Evolutionary conservation across 1,140 invertebrate species (phyloP).

Genomic region (Lepidurus arcticus): DNA sequence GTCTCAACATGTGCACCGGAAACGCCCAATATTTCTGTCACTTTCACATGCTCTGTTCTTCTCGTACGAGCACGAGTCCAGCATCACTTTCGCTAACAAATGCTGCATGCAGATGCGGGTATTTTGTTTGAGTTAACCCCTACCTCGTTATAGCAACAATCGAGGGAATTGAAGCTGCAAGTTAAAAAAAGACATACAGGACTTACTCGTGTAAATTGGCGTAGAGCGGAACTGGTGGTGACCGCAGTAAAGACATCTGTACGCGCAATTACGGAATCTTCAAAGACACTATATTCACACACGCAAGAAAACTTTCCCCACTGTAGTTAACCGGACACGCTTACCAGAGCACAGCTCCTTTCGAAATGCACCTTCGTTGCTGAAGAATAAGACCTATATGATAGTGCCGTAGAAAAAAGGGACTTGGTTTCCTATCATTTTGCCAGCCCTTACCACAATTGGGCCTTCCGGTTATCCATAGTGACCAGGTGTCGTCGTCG

Average conservation of each 20-base stretch:
- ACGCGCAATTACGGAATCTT: background rate
- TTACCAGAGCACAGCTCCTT: constrained; percentile 14
- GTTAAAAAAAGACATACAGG: background rate
- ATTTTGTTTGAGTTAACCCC: too few relatives aligned
- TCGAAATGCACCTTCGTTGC: background rate
- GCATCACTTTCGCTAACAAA: too few relatives aligned
- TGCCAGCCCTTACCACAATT: background rate
- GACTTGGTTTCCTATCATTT: background rate
- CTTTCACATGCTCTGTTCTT: background rate
- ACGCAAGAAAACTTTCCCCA: background rate
- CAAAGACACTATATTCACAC: background rate
- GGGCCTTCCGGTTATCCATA: constrained; percentile 20
- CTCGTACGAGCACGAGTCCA: background rate
- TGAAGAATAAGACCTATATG: background rate
- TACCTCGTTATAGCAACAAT: too few relatives aligned
- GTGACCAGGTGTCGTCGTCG: constrained; percentile 20
- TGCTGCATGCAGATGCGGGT: too few relatives aligned
- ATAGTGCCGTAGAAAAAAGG: background rate
- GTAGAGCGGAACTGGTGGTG: constrained; percentile 17
- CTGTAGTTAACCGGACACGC: background rate
- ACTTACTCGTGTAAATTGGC: constrained; percentile 10
- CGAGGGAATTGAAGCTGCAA: background rate
- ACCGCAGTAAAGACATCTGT: background rate
- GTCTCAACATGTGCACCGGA: background rate
- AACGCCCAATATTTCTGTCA: background rate